These are phyloP conservation scores for Phylloscopus trochilus DNA, from an alignment of 2,113 vertebrate genomes.

Conservation along the genomic window DNA sequence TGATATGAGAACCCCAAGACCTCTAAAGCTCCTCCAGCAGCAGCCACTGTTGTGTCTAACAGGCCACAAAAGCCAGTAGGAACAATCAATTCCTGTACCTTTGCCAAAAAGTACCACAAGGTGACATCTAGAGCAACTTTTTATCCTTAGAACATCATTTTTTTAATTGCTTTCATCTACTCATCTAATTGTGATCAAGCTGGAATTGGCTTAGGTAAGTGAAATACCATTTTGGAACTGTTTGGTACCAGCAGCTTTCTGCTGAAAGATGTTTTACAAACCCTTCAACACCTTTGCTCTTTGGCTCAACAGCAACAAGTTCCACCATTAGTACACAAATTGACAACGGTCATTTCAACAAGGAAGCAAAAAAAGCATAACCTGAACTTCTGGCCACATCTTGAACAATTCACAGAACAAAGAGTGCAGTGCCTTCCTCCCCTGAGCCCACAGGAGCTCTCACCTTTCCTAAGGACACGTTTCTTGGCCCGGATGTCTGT, in stretches of 20 bases:
- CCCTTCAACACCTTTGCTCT: not conserved
- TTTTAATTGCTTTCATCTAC: not conserved
- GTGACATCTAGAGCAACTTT: not conserved
- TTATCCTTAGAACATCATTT: not conserved
- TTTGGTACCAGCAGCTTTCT: not conserved
- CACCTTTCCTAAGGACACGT: slow-evolving; percentile 94
- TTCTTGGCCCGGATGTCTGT: slow-evolving; percentile 96
- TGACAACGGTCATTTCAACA: not conserved
- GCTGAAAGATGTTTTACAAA: not conserved
- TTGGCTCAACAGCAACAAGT: not conserved
- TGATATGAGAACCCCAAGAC: not conserved
- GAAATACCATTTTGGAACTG: not conserved
- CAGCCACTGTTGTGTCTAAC: not conserved
- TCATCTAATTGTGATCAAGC: not conserved
- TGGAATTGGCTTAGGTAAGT: not conserved
- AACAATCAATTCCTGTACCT: not conserved
- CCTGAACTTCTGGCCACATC: not conserved
- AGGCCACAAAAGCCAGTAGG: not conserved
- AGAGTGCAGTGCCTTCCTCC: not conserved
- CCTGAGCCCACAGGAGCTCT: not conserved
- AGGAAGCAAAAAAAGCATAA: not conserved
- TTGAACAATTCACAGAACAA: not conserved
- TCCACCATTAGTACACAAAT: not conserved
- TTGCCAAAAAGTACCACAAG: not conserved
- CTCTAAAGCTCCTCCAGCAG: not conserved